These are phyloP conservation scores for Acanthurus leucopareius DNA, from an alignment of 2,797 vertebrate genomes.

Conservation along the genomic window DNA sequence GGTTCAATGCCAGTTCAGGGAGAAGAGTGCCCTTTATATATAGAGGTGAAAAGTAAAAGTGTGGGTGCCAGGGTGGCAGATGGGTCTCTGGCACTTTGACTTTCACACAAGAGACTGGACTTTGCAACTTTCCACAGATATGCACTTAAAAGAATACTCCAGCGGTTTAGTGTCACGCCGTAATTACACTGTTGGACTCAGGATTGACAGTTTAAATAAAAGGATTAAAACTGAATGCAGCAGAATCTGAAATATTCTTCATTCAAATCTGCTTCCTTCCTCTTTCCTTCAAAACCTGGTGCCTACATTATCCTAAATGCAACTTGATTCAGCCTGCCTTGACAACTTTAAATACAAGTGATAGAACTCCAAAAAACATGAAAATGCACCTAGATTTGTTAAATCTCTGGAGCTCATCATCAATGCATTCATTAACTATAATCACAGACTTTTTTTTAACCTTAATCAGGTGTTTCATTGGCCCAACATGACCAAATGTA, in stretches of 20 bases:
- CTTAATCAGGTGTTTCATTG: too few species aligned
- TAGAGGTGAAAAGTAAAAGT: neutral
- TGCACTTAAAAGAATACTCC: neutral
- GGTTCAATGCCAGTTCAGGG: neutral
- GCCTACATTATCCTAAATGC: too few species aligned
- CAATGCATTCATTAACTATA: too few species aligned
- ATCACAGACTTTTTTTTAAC: too few species aligned
- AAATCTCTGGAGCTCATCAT: too few species aligned
- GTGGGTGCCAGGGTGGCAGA: neutral
- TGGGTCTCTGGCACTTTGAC: neutral
- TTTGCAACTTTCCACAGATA: neutral
- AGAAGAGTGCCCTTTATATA: neutral
- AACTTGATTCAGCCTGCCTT: neutral
- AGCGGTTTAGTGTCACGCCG: neutral
- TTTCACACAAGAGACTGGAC: neutral
- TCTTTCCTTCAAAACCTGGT: neutral
- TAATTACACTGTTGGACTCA: neutral
- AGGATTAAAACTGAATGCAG: neutral
- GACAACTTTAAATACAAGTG: too few species aligned
- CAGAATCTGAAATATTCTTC: neutral
- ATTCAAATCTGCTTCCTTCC: neutral
- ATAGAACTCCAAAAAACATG: too few species aligned
- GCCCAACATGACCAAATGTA: too few species aligned
- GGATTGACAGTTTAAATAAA: too few species aligned
- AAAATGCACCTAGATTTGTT: too few species aligned